Evolutionary conservation across 2,888 invertebrate species (phyloP).

Genomic region (Ichneumoninae sp.): DNA sequence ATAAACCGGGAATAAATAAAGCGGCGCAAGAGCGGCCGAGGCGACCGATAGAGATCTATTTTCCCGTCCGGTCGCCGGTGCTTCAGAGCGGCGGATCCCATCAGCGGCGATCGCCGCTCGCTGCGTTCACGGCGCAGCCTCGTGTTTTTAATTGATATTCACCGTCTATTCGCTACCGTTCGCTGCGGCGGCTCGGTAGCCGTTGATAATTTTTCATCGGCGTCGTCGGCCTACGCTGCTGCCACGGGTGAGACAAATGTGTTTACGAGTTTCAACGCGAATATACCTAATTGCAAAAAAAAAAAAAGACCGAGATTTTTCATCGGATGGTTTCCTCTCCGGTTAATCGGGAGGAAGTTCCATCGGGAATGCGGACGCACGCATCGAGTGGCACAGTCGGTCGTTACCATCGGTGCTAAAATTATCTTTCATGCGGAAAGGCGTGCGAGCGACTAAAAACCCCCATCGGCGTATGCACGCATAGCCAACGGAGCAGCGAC

Average conservation of each 20-base stretch:
- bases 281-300: neutral
- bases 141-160: conserved; percentile 8
- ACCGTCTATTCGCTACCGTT: too few species aligned
- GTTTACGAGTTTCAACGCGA: neutral
- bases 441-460: conserved; percentile 28
- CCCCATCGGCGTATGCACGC: neutral
- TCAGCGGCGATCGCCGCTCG: neutral
- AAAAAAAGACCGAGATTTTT: neutral
- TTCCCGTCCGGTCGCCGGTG: conserved; percentile 55
- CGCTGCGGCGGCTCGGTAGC: too few species aligned
- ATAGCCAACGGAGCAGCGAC: neutral
- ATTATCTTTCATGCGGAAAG: neutral
- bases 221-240: too few species aligned
- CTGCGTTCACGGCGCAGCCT: neutral
- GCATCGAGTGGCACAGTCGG: conserved; percentile 75
- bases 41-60: conserved; percentile 64
- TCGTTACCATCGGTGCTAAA: neutral
- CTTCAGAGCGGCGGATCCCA: conserved; percentile 1
- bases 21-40: conserved; percentile 53
- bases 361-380: conserved; percentile 78
- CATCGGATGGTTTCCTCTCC: neutral
- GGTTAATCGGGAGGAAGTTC: conserved; percentile 38
- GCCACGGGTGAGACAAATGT: too few species aligned
- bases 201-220: too few species aligned
- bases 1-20: conserved; percentile 68